phyloP scores from a whole-genome alignment of 2,888 invertebrate species.

The Loripinus fragilis region DNA sequence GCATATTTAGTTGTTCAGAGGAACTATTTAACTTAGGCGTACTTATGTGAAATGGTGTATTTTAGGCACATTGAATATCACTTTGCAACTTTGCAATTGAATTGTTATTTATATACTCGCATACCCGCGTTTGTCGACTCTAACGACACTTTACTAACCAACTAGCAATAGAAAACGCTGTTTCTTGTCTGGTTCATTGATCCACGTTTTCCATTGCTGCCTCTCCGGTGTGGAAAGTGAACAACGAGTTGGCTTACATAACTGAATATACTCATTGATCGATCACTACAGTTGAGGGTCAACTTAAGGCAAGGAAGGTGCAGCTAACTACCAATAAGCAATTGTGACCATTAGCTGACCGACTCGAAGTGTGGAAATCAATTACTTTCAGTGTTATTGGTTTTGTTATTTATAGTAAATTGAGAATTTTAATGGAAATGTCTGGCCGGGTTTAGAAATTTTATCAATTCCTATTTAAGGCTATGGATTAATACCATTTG shows the following conservation, averaged over 20 bases:
- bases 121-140: no score
- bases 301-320: background rate
- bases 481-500: background rate
- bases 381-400: background rate
- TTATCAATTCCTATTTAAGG: conserved; percentile 14
- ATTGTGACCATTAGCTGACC: background rate
- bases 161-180: no score
- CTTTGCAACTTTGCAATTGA: no score
- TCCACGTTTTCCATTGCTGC: no score
- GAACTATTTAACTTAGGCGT: no score
- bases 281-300: background rate
- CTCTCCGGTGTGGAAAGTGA: background rate
- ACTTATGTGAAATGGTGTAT: no score
- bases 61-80: no score
- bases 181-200: no score
- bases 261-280: background rate
- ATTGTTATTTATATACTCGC: no score
- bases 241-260: background rate
- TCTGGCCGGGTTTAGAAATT: conserved; percentile 12
- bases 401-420: conserved; percentile 8
- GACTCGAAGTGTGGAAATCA: conserved; percentile 7
- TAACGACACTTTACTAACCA: no score
- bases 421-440: conserved; percentile 4
- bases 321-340: background rate
- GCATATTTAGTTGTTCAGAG: no score